Base-by-base conservation (phyloP, 2,113 vertebrate species). In the Coryphaenoides rupestris region DNA sequence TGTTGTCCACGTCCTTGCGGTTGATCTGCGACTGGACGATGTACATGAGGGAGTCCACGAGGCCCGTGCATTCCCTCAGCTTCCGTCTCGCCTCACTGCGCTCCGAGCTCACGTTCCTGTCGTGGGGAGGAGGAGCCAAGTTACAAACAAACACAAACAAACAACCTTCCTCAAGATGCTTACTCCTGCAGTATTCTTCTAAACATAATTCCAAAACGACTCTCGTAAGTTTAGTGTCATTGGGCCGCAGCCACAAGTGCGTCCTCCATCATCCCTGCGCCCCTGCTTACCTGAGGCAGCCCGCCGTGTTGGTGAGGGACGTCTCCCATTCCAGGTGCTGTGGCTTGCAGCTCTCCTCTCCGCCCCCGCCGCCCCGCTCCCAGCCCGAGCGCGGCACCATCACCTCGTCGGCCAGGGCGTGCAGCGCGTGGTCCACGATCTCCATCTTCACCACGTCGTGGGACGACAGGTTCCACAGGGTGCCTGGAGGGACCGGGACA, bases 381-480 rank as follows among this genome's bases (percentile, higher is more conserved):
- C 95, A 98, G 52, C 96, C 96, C 0, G 96, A 99, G 82, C 86
- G 95, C 0, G 95, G 94, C 74, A 98, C 93, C 60, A 99, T 74
- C 16, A 99, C 95, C 75, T 99, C 96, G 0, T 97, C 94, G 0
- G 92, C 94, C 57, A 99, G 81, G 2, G 96, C 95, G 0, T 98
- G 94, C 62, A 99, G 86, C 0, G 96, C 96, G 0, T 98, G 95
- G 78, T 99, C 96, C 81, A 99, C 96, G 0, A 99, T 98, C 84
- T 98, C 96, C 96, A 99, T 99, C 86, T 98, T 99, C 65, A 99
- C 95, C 0, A 93, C 94, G 81, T 99, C 97, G 0, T 98, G 93
- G 0, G 97, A 99, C 7, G 97, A 99, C 57, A 99, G 92, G 79
- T 99, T 99, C 97, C 97, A 99, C 75, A 98, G 85, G 0, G 96